Conservation (phyloP, 2,797 vertebrate genomes). For the Sus cebifrons region DNA sequence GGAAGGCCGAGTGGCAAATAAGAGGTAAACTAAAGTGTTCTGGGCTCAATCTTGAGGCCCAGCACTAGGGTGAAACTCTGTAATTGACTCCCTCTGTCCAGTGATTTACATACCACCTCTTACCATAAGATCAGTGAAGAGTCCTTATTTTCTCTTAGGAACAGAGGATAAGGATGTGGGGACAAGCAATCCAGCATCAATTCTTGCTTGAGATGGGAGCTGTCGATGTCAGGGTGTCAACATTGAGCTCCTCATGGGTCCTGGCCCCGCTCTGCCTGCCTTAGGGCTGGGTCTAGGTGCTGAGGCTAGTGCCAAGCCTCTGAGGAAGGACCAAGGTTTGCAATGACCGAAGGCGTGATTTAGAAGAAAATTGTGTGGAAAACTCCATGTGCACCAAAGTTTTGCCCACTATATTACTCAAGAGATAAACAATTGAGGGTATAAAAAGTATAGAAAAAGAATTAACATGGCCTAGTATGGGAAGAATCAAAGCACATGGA, state of each 20-base stretch:
- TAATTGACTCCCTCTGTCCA: constrained; percentile 11
- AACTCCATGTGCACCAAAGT: constrained; percentile 29
- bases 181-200: not conserved
- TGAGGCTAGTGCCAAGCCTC: not conserved
- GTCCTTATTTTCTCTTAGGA: constrained; percentile 47
- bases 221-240: constrained; percentile 12
- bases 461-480: not conserved
- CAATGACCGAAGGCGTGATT: not conserved
- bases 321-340: constrained; percentile 1
- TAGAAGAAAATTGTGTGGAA: constrained; percentile 10
- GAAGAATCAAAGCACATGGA: constrained; percentile 21
- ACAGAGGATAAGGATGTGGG: not conserved
- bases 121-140: constrained; percentile 21
- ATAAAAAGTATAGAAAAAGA: constrained; percentile 44
- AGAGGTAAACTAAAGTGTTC: constrained; percentile 3
- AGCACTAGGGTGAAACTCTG: not conserved
- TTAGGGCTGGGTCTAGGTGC: not conserved
- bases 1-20: not conserved
- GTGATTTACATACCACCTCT: constrained; percentile 47
- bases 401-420: constrained; percentile 47
- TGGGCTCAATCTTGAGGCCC: not conserved
- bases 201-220: constrained; percentile 40
- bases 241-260: not conserved
- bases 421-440: constrained; percentile 54
- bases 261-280: constrained; percentile 18